These are phyloP conservation scores for Stenodera caucasica DNA, from an alignment of 2,888 invertebrate species.

Conservation along the genomic window DNA sequence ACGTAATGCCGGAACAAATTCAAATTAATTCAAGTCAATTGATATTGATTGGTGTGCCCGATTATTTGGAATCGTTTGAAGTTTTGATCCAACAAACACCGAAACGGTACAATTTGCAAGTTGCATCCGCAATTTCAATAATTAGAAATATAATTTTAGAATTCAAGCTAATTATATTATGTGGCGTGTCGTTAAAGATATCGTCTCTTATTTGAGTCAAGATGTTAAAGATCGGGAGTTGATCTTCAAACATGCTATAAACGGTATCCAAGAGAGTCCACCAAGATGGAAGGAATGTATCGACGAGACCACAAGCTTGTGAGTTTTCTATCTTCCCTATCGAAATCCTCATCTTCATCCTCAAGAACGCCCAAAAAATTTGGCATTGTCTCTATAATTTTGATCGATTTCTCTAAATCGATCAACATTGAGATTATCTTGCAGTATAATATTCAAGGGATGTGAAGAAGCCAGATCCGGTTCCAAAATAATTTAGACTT, in stretches of 20 bases:
- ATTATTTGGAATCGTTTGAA: constrained; percentile 52
- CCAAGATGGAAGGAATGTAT: constrained; percentile 70
- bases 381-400: too few relatives aligned
- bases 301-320: constrained; percentile 62
- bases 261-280: constrained; percentile 64
- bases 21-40: constrained; percentile 50
- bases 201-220: constrained; percentile 76
- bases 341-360: too few relatives aligned
- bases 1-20: constrained; percentile 48
- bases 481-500: too few relatives aligned
- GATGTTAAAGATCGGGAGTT: constrained; percentile 72
- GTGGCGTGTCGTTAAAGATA: constrained; percentile 81
- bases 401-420: too few relatives aligned
- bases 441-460: too few relatives aligned
- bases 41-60: constrained; percentile 58
- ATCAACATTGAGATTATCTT: too few relatives aligned
- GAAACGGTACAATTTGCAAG: constrained; percentile 29
- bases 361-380: too few relatives aligned
- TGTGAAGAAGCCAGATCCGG: too few relatives aligned
- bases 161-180: constrained; percentile 82
- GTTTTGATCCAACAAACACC: constrained; percentile 32
- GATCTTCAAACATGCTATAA: constrained; percentile 72
- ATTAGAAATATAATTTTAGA: constrained; percentile 52
- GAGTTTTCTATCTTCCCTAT: neutral
- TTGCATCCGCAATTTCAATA: too few relatives aligned